Evolutionary conservation across 2,797 vertebrate species (phyloP), one percentile per base, ranked within the genome.

Genomic region (Buphagus erythrorhynchus): DNA sequence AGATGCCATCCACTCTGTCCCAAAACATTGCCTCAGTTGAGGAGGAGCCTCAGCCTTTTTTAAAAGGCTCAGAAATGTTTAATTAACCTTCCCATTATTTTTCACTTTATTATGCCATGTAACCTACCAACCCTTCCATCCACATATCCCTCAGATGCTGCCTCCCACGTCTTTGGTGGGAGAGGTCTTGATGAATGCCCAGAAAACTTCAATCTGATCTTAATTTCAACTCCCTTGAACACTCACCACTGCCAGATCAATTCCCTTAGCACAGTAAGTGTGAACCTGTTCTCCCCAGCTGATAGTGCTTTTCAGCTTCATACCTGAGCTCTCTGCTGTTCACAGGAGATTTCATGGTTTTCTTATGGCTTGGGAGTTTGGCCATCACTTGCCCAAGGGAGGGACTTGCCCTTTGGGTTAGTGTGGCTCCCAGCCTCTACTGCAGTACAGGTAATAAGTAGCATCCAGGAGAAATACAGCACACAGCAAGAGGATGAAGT

Each of bases 211-310:
- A 31, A 2, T 61, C 19, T 61, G 38, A 10, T 49, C 69, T 45
- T 42, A 63, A 71, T 84, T 74, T 48, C 1, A 1, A 15, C 29
- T 52, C 19, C 33, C 38, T 49, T 38, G 26, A 49, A 11, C 6
- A 6, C 33, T 94, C 2, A 0, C 31, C 66, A 38, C 9, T 3
- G 11, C 18, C 42, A 46, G n/a, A 81, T 55, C 26, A 33, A 29
- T 29, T 55, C 52, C 57, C 16, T 67, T 11, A 10, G 31, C 55
- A 28, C 1, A 2, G 24, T 16, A 35, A 58, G n/a, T 1, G 0
- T 22, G 40, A 42, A 22, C 0, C 0, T 11, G 2, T 36, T 54
- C 33, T 76, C 46, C 31, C 28, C 22, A 33, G 61, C 38, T 54
- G 36, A 52, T 29, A 9, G 6, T 42, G 26, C 42, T 61, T 68